Evolutionary conservation across 2,797 vertebrate species (phyloP).

Genomic region (Catamblyrhynchus diadema): DNA sequence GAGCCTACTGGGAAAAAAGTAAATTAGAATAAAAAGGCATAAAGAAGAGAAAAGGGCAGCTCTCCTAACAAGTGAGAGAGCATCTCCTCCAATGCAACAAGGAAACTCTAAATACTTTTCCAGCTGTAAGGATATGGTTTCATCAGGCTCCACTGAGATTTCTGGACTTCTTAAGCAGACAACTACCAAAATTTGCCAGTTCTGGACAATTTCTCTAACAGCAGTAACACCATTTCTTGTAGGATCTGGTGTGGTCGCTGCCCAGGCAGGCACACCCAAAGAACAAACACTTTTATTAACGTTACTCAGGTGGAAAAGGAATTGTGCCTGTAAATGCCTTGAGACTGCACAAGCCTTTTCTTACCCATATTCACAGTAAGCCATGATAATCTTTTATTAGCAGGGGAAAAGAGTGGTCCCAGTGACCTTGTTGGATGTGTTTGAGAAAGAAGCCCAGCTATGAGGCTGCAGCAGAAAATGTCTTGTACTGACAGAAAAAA

Average conservation of each 20-base stretch:
- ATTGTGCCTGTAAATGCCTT: neutral
- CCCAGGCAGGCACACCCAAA: fast-evolving
- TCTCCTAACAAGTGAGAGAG: neutral
- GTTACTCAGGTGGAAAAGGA: fast-evolving
- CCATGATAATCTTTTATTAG: neutral
- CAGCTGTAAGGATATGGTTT: neutral
- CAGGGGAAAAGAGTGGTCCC: neutral
- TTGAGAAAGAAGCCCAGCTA: neutral
- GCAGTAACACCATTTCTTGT: neutral
- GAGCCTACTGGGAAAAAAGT: neutral
- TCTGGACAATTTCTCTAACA: neutral
- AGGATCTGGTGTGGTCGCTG: neutral
- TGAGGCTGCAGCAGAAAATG: neutral
- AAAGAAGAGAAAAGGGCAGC: neutral
- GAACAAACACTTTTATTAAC: fast-evolving
- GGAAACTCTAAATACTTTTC: neutral
- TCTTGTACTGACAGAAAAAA: neutral
- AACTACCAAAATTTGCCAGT: neutral
- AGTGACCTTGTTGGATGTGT: neutral
- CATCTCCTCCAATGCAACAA: neutral
- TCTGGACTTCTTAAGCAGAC: neutral
- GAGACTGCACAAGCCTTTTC: neutral
- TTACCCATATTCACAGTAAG: neutral
- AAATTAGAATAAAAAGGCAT: neutral
- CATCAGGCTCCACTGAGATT: neutral